Evolutionary conservation across 1,140 invertebrate species (phyloP).

Genomic region (Anagrus nilaparvatae): DNA sequence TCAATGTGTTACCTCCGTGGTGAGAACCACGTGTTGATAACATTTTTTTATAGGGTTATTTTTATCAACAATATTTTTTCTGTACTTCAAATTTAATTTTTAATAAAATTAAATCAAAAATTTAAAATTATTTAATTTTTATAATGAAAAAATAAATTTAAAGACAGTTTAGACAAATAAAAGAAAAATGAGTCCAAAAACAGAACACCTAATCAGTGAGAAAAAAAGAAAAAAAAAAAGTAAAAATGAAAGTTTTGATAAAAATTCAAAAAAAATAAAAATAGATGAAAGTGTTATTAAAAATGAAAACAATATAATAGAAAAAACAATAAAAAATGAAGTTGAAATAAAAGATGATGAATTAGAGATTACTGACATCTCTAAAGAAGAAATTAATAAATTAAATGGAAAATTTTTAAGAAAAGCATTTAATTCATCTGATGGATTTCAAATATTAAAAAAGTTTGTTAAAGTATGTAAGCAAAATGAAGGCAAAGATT

Average conservation of each 20-base stretch:
- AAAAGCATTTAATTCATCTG: slow-evolving; percentile 15
- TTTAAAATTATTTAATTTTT: too few species aligned
- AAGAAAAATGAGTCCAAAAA: too few species aligned
- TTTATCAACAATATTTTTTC: too few species aligned
- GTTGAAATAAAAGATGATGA: background rate
- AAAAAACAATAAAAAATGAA: background rate
- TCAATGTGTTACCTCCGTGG: too few species aligned
- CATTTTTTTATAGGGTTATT: too few species aligned
- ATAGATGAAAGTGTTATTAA: background rate
- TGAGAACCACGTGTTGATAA: too few species aligned
- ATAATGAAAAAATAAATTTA: too few species aligned
- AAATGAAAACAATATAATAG: background rate
- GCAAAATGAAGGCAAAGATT: slow-evolving; percentile 37
- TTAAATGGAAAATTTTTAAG: slow-evolving; percentile 23
- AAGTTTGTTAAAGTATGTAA: slow-evolving; percentile 24
- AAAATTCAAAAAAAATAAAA: slow-evolving; percentile 6
- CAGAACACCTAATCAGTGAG: slow-evolving; percentile 6
- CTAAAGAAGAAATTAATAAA: slow-evolving; percentile 14
- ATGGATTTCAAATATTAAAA: slow-evolving; percentile 13
- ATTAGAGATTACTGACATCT: background rate
- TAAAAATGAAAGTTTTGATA: background rate
- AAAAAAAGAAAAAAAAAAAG: slow-evolving; percentile 4
- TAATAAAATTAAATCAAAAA: too few species aligned
- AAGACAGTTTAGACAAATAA: too few species aligned
- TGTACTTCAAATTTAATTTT: too few species aligned